phyloP scores from a whole-genome alignment of 2,113 vertebrate species.

The Albula glossodonta region DNA sequence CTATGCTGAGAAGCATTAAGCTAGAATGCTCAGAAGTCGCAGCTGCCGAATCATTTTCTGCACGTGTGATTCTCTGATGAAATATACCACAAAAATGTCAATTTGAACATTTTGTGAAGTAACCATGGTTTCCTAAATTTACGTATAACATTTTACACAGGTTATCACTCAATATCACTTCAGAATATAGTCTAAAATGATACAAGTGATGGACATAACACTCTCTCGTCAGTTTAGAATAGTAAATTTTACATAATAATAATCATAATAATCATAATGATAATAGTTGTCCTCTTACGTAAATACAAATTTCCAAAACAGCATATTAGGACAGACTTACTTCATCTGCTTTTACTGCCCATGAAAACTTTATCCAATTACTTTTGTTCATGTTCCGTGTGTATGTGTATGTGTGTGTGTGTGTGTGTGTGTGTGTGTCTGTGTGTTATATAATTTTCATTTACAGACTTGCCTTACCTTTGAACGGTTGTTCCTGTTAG shows the following conservation, averaged over 20 bases:
- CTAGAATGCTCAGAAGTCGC: not conserved
- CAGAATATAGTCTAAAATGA: too few species aligned
- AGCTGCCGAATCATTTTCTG: not conserved
- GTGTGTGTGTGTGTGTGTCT: not conserved
- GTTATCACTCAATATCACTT: too few species aligned
- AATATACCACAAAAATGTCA: too few species aligned
- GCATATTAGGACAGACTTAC: not conserved
- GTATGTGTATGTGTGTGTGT: not conserved
- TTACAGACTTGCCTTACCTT: not conserved
- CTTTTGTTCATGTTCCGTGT: not conserved
- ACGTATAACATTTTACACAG: too few species aligned
- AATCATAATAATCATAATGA: too few species aligned
- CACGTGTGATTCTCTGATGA: too few species aligned
- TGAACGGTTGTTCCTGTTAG: constrained; percentile 32
- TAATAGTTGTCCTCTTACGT: not conserved
- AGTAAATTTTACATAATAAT: too few species aligned
- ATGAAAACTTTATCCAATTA: not conserved
- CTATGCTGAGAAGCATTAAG: too few species aligned
- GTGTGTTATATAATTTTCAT: not conserved
- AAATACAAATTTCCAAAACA: not conserved
- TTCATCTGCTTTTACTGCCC: not conserved
- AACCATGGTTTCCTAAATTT: too few species aligned
- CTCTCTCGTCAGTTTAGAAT: too few species aligned
- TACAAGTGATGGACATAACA: too few species aligned
- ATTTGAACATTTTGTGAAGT: too few species aligned